Conservation (phyloP, 2,888 invertebrate species). For the Antitype chi region DNA sequence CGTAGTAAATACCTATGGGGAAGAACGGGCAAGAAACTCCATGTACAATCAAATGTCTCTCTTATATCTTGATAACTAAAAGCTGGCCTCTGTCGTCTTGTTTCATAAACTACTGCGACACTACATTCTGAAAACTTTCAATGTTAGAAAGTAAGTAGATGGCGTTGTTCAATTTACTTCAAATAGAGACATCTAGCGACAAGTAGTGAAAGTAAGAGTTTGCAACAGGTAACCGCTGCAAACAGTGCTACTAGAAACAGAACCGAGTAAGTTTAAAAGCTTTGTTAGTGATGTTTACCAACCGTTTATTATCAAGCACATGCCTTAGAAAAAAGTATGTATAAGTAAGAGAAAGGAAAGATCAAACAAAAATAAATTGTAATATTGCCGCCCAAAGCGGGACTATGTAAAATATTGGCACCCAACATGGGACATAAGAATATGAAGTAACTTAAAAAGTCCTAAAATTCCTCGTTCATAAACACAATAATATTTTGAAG, state of each 20-base stretch:
- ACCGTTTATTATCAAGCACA: background rate
- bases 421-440: conserved; percentile 23
- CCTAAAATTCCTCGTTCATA: conserved; percentile 81
- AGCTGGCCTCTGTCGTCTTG: background rate
- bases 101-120: background rate
- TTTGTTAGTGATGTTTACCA: background rate
- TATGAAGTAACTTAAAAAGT: background rate
- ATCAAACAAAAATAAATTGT: background rate
- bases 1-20: background rate
- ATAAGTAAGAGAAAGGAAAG: background rate
- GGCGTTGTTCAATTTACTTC: conserved; percentile 18
- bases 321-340: background rate
- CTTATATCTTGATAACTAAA: background rate
- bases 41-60: background rate
- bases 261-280: too few relatives aligned
- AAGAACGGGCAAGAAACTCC: background rate
- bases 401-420: background rate
- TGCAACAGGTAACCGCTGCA: background rate
- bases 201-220: conserved; percentile 1
- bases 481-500: conserved; percentile 80
- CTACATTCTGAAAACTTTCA: too few relatives aligned
- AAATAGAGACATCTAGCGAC: conserved; percentile 29
- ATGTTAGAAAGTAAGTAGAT: conserved; percentile 25
- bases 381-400: conserved; percentile 7
- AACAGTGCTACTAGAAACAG: background rate